Conservation (phyloP, 1,140 invertebrate species). For the Trichogramma pretiosum region DNA sequence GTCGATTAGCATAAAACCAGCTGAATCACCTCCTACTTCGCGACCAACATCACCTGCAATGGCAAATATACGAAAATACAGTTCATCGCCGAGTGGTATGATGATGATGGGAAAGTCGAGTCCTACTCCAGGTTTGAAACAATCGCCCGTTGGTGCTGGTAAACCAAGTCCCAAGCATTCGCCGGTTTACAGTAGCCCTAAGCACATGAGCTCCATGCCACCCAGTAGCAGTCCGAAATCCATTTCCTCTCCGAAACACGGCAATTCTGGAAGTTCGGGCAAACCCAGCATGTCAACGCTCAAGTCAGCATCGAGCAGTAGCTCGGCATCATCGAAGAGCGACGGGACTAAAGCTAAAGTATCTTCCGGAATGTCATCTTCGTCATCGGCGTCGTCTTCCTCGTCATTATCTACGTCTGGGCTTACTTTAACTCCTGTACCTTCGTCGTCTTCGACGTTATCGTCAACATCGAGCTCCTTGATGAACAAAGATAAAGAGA, state of each 20-base stretch:
- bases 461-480: slow-evolving; percentile 42
- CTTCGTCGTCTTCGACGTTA: slow-evolving; percentile 26
- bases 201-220: slow-evolving; percentile 49
- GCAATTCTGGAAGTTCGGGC: slow-evolving; percentile 57
- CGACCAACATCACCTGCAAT: slow-evolving; percentile 56
- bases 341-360: slow-evolving; percentile 34
- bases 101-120: slow-evolving; percentile 50
- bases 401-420: slow-evolving; percentile 31
- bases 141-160: slow-evolving; percentile 26
- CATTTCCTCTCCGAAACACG: slow-evolving; percentile 69
- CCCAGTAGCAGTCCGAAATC: slow-evolving; percentile 56
- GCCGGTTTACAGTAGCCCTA: slow-evolving; percentile 67
- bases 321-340: slow-evolving; percentile 32
- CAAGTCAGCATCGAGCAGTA: slow-evolving; percentile 67
- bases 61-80: slow-evolving; percentile 55
- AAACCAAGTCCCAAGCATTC: slow-evolving; percentile 67
- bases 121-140: slow-evolving; percentile 55
- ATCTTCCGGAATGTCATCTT: slow-evolving; percentile 28
- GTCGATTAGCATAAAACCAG: slow-evolving; percentile 63
- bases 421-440: slow-evolving; percentile 40
- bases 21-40: slow-evolving; percentile 40
- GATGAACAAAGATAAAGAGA: slow-evolving; percentile 54
- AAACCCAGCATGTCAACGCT: slow-evolving; percentile 82
- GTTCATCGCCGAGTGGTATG: slow-evolving; percentile 55
- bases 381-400: slow-evolving; percentile 44